These are phyloP conservation scores for Heterocephalus glaber DNA, from an alignment of 2,113 vertebrate species.

Conservation along the genomic window DNA sequence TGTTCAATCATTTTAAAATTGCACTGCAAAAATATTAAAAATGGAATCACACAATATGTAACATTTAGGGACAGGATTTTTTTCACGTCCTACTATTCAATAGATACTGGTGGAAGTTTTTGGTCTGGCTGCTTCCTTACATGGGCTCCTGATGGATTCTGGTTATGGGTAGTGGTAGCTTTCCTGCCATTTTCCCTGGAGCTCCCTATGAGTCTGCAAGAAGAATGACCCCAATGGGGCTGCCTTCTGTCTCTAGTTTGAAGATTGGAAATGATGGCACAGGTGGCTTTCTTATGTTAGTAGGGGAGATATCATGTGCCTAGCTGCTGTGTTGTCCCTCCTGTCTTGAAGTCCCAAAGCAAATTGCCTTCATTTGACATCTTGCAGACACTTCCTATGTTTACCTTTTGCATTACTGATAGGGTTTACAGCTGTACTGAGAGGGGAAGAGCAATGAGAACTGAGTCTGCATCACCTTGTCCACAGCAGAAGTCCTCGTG, in stretches of 20 bases:
- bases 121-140: neutral
- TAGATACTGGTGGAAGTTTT: neutral
- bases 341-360: neutral
- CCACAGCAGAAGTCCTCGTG: neutral
- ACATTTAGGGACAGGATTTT: neutral
- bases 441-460: neutral
- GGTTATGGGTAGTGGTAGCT: neutral
- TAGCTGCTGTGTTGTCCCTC: neutral
- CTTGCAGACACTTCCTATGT: neutral
- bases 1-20: constrained; percentile 3
- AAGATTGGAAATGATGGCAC: neutral
- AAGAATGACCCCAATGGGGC: neutral
- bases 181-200: neutral
- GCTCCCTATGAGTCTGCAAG: neutral
- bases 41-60: neutral
- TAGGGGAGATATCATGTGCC: neutral
- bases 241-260: neutral
- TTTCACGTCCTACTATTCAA: neutral
- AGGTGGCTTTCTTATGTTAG: neutral
- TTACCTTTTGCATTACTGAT: neutral
- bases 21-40: neutral
- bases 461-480: neutral
- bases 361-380: neutral
- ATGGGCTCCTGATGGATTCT: neutral
- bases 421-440: neutral